phyloP scores from a whole-genome alignment of 30 jellyfish, hydroid and myxozoan genomes.

The Hydractinia symbiolongicarpus region DNA sequence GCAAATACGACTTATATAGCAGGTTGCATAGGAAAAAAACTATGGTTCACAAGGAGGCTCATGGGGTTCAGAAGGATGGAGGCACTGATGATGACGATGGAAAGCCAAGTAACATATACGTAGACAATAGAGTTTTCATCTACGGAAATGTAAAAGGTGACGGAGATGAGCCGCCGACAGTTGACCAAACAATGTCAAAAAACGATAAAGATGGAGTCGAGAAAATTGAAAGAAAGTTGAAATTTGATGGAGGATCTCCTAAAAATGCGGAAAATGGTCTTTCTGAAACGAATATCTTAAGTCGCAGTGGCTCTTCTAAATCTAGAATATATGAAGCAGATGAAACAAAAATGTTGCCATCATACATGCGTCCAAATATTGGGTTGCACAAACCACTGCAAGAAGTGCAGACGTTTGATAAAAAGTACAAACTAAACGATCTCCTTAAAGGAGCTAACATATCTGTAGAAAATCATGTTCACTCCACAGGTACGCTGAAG shows the following conservation, averaged over 20 bases:
- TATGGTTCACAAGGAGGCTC: background rate
- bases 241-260: background rate
- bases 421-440: slow-evolving; percentile 2
- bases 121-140: slow-evolving; percentile 29
- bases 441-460: slow-evolving; percentile 9
- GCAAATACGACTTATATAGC: slow-evolving; percentile 1
- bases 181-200: slow-evolving; percentile 9
- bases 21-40: background rate
- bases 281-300: background rate
- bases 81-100: slow-evolving; percentile 8
- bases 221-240: slow-evolving; percentile 16
- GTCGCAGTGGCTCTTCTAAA: background rate
- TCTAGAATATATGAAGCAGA: background rate
- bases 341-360: background rate
- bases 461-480: slow-evolving; percentile 7
- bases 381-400: background rate
- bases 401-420: slow-evolving; percentile 17
- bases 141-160: slow-evolving; percentile 24
- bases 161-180: slow-evolving; percentile 6
- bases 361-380: background rate
- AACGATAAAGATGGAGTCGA: slow-evolving; percentile 27
- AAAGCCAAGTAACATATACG: slow-evolving; percentile 27
- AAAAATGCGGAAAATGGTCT: background rate
- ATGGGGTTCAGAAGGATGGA: background rate
- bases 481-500: background rate